A percentile compares a stretch with the other conserved stretches of the same genome.
phyloP scores from a whole-genome alignment of 2,888 invertebrate species.

The Lycophotia porphyrea region DNA sequence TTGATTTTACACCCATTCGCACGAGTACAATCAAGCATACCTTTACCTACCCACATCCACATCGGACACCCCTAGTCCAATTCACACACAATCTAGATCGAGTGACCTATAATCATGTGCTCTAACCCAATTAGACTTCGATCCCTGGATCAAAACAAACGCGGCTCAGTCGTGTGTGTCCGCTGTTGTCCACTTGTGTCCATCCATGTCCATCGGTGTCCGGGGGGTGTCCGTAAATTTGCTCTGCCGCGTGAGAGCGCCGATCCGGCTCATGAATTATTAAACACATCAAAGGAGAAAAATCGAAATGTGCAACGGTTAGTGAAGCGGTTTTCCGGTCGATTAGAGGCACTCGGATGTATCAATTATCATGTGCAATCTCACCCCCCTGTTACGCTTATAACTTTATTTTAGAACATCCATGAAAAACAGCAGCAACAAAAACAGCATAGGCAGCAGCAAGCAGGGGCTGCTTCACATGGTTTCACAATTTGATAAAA shows the following conservation, averaged over 20 bases:
- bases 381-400: conserved; percentile 54
- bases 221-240: conserved; percentile 61
- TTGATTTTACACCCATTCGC: not conserved
- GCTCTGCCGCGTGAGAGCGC: conserved; percentile 71
- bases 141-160: conserved; percentile 64
- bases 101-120: conserved; percentile 60
- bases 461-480: too few species aligned
- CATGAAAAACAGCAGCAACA: too few species aligned
- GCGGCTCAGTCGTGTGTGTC: conserved; percentile 53
- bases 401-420: conserved; percentile 19
- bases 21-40: not conserved
- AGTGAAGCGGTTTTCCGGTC: conserved; percentile 88
- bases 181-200: conserved; percentile 17
- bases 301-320: conserved; percentile 88
- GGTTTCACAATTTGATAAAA: not conserved
- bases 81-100: conserved; percentile 41
- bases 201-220: conserved; percentile 40
- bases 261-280: conserved; percentile 87
- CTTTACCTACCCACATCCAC: not conserved
- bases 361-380: conserved; percentile 84
- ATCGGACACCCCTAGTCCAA: conserved; percentile 35
- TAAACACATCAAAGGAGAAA: conserved; percentile 90
- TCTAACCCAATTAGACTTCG: conserved; percentile 67
- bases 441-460: too few species aligned
- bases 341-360: conserved; percentile 85